Percentiles rank a stretch among this genome's conserved stretches.
phyloP scores from a whole-genome alignment of 2,113 vertebrate species.

The Picathartes gymnocephalus region DNA sequence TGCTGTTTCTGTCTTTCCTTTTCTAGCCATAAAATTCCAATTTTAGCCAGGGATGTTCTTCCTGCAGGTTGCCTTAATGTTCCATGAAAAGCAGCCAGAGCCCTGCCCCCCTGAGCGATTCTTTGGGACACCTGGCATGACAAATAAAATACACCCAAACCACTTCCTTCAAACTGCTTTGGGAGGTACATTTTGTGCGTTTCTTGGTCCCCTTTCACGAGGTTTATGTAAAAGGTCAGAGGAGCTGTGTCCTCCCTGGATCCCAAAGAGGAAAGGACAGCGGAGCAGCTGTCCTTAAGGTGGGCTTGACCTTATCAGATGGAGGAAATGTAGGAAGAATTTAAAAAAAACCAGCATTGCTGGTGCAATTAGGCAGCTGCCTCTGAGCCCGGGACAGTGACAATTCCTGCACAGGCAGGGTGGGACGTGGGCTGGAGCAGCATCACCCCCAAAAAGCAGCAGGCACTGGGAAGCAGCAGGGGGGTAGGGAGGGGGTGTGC shows the following conservation, averaged over 20 bases:
- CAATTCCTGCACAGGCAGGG: neutral
- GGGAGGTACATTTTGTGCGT: neutral
- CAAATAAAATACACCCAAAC: neutral
- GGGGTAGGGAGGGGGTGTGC: neutral
- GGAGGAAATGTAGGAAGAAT: neutral
- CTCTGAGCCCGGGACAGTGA: neutral
- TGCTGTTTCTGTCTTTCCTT: neutral
- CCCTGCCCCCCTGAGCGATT: neutral
- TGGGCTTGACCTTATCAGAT: constrained; percentile 35
- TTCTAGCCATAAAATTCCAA: neutral
- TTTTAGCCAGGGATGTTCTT: neutral
- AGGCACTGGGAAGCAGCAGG: neutral
- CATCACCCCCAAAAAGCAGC: neutral
- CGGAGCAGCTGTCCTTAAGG: constrained; percentile 25
- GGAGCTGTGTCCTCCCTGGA: neutral
- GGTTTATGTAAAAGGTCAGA: constrained; percentile 17
- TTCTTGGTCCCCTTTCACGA: neutral
- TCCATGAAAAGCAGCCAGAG: neutral
- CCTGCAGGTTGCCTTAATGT: neutral
- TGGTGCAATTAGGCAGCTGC: neutral
- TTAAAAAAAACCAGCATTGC: neutral
- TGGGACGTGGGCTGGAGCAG: neutral
- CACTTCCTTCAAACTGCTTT: neutral
- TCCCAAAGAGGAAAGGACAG: neutral
- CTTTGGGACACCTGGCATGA: neutral